Conservation (phyloP, 1,140 invertebrate species). For the Streblospio benedicti region DNA sequence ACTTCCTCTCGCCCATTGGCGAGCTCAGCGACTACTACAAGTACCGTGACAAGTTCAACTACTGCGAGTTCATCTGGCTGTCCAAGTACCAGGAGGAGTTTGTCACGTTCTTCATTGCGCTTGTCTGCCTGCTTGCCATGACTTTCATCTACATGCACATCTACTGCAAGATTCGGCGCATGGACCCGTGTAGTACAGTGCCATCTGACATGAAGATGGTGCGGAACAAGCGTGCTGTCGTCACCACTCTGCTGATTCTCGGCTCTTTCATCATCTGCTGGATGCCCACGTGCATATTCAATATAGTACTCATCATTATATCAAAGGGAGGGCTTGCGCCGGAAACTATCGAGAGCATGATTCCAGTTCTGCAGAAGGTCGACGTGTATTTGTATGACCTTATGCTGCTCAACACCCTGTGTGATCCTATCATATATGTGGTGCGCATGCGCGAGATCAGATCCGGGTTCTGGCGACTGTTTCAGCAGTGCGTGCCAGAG, state of each 20-base stretch:
- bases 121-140: constrained; percentile 6
- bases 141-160: background rate
- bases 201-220: too few species aligned
- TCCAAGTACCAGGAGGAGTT: constrained; percentile 7
- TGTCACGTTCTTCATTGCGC: background rate
- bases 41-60: constrained; percentile 5
- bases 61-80: constrained; percentile 10
- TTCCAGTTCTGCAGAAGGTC: too few species aligned
- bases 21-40: too few species aligned
- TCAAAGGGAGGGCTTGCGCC: too few species aligned
- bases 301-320: background rate
- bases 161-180: background rate
- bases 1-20: constrained; percentile 39
- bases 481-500: too few species aligned
- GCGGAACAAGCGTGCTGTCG: too few species aligned
- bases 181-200: too few species aligned
- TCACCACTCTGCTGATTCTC: constrained; percentile 9
- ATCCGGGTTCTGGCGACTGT: constrained; percentile 20
- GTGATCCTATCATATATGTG: constrained; percentile 63
- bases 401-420: constrained; percentile 57
- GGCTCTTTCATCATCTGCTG: constrained; percentile 13
- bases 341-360: too few species aligned
- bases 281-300: constrained; percentile 6
- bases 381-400: constrained; percentile 41
- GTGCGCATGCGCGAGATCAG: constrained; percentile 55